Conservation (phyloP, 2,888 invertebrate genomes). For the Chaitophorus viminalis region DNA sequence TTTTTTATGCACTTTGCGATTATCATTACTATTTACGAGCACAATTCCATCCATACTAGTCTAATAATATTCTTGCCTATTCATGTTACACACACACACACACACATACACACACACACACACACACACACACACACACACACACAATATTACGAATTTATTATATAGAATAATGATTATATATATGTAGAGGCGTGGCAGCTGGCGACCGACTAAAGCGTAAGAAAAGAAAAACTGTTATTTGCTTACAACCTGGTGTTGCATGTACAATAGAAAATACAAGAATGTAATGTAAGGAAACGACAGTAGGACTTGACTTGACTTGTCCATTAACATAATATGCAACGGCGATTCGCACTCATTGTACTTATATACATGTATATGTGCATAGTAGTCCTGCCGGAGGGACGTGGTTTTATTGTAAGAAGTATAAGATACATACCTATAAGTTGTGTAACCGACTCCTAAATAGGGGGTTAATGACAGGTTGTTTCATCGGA, state of each 20-base stretch:
- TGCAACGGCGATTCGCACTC: conserved; percentile 6
- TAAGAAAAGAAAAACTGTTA: background rate
- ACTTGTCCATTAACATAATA: background rate
- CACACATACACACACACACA: no score
- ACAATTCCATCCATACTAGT: background rate
- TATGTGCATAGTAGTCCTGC: background rate
- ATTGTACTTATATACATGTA: background rate
- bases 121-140: no score
- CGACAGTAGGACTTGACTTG: conserved; percentile 23
- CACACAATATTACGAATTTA: background rate
- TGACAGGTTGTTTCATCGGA: background rate
- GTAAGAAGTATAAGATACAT: background rate
- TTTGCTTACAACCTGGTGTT: background rate
- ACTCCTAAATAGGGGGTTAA: background rate
- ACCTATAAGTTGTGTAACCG: background rate
- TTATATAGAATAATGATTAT: background rate
- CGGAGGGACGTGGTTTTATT: background rate
- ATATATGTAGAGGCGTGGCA: background rate
- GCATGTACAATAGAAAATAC: background rate
- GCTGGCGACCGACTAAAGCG: background rate
- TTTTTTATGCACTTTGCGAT: background rate
- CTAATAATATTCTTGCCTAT: no score
- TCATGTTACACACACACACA: background rate
- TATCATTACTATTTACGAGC: background rate
- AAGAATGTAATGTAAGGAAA: conserved; percentile 6